Evolutionary conservation across 2,797 vertebrate genomes (phyloP).

Genomic region (Tapera naevia): DNA sequence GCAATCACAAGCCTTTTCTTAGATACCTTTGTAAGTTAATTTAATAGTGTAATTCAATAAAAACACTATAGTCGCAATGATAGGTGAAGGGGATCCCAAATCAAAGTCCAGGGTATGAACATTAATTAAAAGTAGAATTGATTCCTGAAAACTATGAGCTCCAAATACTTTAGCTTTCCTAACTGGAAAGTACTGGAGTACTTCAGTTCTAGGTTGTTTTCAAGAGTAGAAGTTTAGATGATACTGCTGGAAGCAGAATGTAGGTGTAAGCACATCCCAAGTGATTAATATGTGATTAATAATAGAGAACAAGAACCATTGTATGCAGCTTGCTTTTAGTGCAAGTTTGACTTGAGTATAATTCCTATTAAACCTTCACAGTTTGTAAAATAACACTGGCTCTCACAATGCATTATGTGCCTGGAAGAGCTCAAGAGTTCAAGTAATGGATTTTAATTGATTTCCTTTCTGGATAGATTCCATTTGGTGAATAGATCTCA

Average conservation of each 20-base stretch:
- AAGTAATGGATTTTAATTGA: slow-evolving; percentile 43
- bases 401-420: not conserved
- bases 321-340: slow-evolving; percentile 7
- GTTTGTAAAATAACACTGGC: slow-evolving; percentile 29
- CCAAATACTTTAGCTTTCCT: not conserved
- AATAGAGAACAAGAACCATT: not conserved
- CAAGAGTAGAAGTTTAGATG: not conserved
- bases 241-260: not conserved
- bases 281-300: slow-evolving; percentile 35
- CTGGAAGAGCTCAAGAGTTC: not conserved
- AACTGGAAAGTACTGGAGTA: not conserved
- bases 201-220: not conserved
- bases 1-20: not conserved
- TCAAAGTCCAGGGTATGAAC: not conserved
- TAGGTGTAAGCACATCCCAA: not conserved
- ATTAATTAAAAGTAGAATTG: not conserved
- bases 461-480: slow-evolving; percentile 20
- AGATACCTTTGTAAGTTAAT: not conserved
- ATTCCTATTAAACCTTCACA: not conserved
- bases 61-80: not conserved
- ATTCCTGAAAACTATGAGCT: not conserved
- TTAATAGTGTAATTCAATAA: not conserved
- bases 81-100: not conserved
- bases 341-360: not conserved
- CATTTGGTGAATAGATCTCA: not conserved